Percentiles rank a stretch among this genome's conserved stretches.
Evolutionary conservation across 1,140 invertebrate species (phyloP).

Genomic region (Belonocnema kinseyi): DNA sequence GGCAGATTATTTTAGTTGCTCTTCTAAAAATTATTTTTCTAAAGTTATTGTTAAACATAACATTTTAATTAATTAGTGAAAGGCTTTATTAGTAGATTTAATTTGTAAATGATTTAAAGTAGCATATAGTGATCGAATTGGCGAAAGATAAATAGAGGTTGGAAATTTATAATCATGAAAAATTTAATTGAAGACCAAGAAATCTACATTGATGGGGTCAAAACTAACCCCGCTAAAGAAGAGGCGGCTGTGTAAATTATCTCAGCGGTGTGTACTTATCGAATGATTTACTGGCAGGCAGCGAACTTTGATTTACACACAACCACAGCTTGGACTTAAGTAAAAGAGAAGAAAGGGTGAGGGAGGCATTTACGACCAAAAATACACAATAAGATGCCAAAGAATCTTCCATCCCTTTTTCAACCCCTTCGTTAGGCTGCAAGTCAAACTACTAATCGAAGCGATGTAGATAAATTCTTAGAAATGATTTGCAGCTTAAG

Average conservation of each 20-base stretch:
- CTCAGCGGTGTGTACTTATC: constrained; percentile 71
- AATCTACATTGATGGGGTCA: constrained; percentile 35
- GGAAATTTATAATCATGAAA: too few species aligned
- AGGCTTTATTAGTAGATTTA: too few species aligned
- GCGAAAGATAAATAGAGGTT: too few species aligned
- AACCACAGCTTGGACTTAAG: constrained; percentile 50
- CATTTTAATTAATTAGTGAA: too few species aligned
- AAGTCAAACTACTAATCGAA: constrained; percentile 5
- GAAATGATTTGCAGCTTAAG: too few species aligned
- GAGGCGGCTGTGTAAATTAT: constrained; percentile 73
- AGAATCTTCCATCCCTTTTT: constrained; percentile 50
- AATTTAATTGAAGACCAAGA: too few species aligned
- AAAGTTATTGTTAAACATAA: too few species aligned
- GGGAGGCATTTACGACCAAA: constrained; percentile 65
- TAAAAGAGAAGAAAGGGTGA: constrained; percentile 58
- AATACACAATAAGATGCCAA: constrained; percentile 69
- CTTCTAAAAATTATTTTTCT: too few species aligned
- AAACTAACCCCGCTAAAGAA: constrained; percentile 56
- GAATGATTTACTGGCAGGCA: constrained; percentile 72
- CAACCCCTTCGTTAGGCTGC: constrained; percentile 49
- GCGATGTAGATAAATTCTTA: constrained; percentile 36
- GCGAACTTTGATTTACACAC: constrained; percentile 72
- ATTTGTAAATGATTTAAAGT: too few species aligned
- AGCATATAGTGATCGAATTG: too few species aligned
- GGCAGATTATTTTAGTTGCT: too few species aligned